phyloP scores from a whole-genome alignment of 2,888 invertebrate species.

The Gandaritis pyraliata region DNA sequence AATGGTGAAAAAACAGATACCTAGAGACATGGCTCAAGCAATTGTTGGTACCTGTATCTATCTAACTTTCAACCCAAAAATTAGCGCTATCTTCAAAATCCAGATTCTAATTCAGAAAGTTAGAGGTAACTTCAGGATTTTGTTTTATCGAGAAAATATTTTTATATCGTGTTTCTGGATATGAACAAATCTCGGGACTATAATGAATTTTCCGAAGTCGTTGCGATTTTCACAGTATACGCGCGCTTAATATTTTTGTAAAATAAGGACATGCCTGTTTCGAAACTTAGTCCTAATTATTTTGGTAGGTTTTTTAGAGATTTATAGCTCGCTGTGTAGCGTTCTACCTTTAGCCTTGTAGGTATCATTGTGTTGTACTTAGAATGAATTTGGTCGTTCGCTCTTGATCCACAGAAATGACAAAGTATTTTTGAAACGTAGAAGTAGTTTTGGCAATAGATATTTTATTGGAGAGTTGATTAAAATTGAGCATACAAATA shows the following conservation, averaged over 20 bases:
- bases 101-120: too few relatives aligned
- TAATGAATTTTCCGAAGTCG: too few relatives aligned
- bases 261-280: conserved; percentile 1
- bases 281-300: conserved; percentile 5
- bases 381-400: conserved; percentile 12
- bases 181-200: too few relatives aligned
- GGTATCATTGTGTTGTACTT: conserved; percentile 8
- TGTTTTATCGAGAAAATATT: too few relatives aligned
- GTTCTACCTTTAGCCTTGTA: conserved; percentile 7
- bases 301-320: conserved; percentile 9
- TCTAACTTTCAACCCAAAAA: too few relatives aligned
- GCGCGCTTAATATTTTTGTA: conserved; percentile 10
- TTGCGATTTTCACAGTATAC: too few relatives aligned
- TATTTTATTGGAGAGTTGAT: neutral
- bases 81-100: too few relatives aligned
- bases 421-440: conserved; percentile 11
- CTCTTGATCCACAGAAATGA: conserved; percentile 6
- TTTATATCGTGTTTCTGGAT: too few relatives aligned
- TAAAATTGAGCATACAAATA: conserved; percentile 4
- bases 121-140: too few relatives aligned
- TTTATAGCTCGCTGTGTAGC: conserved; percentile 3
- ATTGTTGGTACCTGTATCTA: too few relatives aligned
- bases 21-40: too few relatives aligned
- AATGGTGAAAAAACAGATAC: too few relatives aligned
- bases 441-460: neutral